Conservation (phyloP, 2,113 vertebrate genomes). For the Apteryx owenii region DNA sequence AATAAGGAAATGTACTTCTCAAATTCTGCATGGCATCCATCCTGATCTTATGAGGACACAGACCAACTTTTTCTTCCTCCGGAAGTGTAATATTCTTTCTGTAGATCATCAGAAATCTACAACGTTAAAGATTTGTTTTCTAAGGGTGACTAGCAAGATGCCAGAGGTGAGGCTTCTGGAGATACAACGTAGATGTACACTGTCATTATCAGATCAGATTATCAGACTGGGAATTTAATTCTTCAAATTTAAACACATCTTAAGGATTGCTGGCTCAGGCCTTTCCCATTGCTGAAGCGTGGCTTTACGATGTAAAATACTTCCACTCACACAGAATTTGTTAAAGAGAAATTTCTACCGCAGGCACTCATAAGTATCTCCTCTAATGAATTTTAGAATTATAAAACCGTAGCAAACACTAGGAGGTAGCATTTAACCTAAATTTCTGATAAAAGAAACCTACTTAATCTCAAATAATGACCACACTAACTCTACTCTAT, state of each 20-base stretch:
- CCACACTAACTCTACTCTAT: not conserved
- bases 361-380: not conserved
- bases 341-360: not conserved
- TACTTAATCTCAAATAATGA: slow-evolving; percentile 18
- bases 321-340: not conserved
- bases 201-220: not conserved
- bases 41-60: not conserved
- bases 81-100: not conserved
- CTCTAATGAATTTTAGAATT: slow-evolving; percentile 28
- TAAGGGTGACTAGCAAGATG: not conserved
- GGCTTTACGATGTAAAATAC: not conserved
- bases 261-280: not conserved
- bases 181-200: accelerated
- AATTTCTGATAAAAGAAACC: slow-evolving; percentile 28
- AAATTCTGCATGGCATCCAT: not conserved
- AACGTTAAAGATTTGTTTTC: not conserved
- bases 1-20: not conserved
- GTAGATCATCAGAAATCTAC: not conserved
- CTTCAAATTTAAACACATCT: not conserved
- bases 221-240: not conserved
- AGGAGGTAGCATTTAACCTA: slow-evolving; percentile 38
- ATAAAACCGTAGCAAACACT: not conserved
- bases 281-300: not conserved
- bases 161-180: not conserved
- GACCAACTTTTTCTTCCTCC: not conserved